Percentiles rank a stretch among this genome's conserved stretches.
These are phyloP conservation scores for Aegotheles bennettii DNA, from an alignment of 2,113 vertebrate genomes.

Conservation along the genomic window DNA sequence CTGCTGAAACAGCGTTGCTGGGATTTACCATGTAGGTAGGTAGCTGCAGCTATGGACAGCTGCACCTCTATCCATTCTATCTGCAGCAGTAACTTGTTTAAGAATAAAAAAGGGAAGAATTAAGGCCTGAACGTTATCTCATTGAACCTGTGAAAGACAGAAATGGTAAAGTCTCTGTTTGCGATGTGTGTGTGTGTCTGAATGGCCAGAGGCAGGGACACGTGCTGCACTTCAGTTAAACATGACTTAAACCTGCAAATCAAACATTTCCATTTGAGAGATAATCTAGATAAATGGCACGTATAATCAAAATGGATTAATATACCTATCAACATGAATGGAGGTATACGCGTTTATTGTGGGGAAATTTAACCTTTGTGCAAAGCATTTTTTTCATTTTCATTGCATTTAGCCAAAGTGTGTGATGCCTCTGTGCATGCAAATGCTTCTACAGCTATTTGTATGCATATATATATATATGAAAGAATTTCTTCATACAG, in stretches of 20 bases:
- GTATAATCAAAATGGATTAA: not conserved
- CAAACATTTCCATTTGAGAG: not conserved
- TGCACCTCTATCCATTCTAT: not conserved
- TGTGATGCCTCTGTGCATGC: not conserved
- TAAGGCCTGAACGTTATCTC: not conserved
- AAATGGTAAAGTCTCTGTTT: not conserved
- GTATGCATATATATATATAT: not conserved
- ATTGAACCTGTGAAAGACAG: not conserved
- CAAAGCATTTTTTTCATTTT: not conserved
- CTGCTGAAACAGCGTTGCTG: not conserved
- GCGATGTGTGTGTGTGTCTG: not conserved
- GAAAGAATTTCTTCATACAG: not conserved
- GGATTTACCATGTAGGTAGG: not conserved
- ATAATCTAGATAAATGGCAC: not conserved
- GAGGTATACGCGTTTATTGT: not conserved
- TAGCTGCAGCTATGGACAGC: not conserved
- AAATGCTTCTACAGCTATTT: not conserved
- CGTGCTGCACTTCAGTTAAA: not conserved
- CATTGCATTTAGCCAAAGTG: not conserved
- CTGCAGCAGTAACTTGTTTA: conserved; percentile 1
- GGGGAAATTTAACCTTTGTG: not conserved
- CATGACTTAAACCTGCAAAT: not conserved
- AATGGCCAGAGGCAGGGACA: not conserved
- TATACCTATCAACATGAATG: not conserved
- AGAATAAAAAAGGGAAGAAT: not conserved